These are phyloP conservation scores for Pseudochromis fuscus DNA, from an alignment of 2,797 vertebrate genomes.

Conservation along the genomic window DNA sequence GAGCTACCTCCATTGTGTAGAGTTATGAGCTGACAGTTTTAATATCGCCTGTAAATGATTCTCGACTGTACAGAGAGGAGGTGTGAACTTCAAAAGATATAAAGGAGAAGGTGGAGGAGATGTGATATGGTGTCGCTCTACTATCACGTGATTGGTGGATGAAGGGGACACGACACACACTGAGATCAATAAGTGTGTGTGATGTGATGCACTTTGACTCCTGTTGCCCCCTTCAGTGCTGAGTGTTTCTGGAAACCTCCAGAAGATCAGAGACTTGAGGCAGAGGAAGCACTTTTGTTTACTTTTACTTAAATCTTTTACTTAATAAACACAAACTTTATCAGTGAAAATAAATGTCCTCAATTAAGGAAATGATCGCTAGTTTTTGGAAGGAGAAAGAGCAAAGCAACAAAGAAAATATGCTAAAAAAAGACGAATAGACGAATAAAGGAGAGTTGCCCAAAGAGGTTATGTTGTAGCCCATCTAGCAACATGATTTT, in stretches of 20 bases:
- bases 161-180: constrained; percentile 14
- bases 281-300: no score
- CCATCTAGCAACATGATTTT: no score
- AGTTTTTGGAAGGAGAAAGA: no score
- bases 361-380: neutral
- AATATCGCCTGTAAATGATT: constrained; percentile 76
- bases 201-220: neutral
- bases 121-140: constrained; percentile 26
- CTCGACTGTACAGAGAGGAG: constrained; percentile 62
- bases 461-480: no score
- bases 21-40: constrained; percentile 75
- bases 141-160: constrained; percentile 47
- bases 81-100: constrained; percentile 73
- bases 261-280: constrained; percentile 9
- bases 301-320: neutral
- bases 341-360: neutral
- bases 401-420: no score
- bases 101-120: constrained; percentile 30
- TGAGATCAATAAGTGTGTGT: constrained; percentile 4
- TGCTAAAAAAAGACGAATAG: no score
- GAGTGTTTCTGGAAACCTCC: neutral
- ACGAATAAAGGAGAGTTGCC: no score
- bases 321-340: no score
- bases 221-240: neutral
- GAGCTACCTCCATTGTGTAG: constrained; percentile 71